Evolutionary conservation across 2,113 vertebrate genomes (phyloP).

Genomic region (Silurus meridionalis): DNA sequence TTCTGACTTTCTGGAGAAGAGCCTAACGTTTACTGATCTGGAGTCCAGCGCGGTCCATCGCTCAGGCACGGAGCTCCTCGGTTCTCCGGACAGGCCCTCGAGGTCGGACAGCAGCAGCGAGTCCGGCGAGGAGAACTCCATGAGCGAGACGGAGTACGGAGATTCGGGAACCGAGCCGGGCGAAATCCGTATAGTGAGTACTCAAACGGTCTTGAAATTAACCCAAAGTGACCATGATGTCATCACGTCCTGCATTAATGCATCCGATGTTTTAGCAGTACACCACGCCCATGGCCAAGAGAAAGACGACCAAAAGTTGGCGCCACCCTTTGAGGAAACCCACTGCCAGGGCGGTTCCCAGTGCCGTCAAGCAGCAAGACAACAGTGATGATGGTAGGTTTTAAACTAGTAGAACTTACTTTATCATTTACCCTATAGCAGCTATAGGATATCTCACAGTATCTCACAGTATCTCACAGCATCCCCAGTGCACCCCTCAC

Average conservation of each 20-base stretch:
- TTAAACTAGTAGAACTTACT: not conserved
- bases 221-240: not conserved
- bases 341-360: constrained; percentile 85
- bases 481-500: too few species aligned
- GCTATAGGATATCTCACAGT: too few species aligned
- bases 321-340: constrained; percentile 80
- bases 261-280: constrained; percentile 57
- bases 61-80: constrained; percentile 43
- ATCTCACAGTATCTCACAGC: too few species aligned
- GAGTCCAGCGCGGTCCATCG: constrained; percentile 64
- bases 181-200: constrained; percentile 72
- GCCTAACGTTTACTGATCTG: constrained; percentile 72
- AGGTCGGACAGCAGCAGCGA: constrained; percentile 61
- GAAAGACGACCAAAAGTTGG: constrained; percentile 75
- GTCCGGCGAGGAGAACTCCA: constrained; percentile 64
- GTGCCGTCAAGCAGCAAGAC: constrained; percentile 86
- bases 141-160: constrained; percentile 68
- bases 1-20: constrained; percentile 58
- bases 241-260: too few species aligned
- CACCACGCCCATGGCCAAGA: constrained; percentile 60
- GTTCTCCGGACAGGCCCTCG: constrained; percentile 37
- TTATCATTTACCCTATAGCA: not conserved
- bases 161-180: constrained; percentile 74
- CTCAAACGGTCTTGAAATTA: not conserved
- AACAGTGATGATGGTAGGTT: constrained; percentile 83